A percentile compares a stretch with the other conserved stretches of the same genome.
phyloP scores from a whole-genome alignment of 2,113 vertebrate genomes.

The Chelonoidis abingdonii region DNA sequence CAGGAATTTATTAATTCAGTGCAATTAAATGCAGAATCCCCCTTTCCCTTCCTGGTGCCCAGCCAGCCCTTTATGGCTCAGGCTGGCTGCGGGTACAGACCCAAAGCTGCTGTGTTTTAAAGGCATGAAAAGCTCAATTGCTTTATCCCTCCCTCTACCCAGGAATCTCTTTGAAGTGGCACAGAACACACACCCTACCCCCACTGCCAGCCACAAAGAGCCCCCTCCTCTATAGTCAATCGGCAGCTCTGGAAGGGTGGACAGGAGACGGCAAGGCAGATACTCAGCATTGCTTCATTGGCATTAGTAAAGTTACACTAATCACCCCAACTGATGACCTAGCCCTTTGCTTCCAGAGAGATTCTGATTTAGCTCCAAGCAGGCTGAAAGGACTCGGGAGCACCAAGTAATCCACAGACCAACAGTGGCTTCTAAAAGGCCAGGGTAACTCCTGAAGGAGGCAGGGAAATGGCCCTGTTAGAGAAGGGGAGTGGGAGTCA shows the following conservation, averaged over 20 bases:
- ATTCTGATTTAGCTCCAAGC: background rate
- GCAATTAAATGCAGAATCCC: background rate
- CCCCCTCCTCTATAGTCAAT: background rate
- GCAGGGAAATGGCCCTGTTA: background rate
- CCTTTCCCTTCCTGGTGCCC: background rate
- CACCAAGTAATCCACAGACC: background rate
- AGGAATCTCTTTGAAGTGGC: no score
- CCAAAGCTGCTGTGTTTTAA: background rate
- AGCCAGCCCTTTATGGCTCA: no score
- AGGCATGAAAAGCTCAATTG: background rate
- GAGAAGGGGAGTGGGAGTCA: no score
- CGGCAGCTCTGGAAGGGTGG: background rate
- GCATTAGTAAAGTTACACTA: background rate
- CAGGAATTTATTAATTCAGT: background rate
- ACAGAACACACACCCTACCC: background rate
- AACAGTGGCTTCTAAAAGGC: background rate
- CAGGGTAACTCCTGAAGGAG: background rate
- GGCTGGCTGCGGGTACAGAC: background rate
- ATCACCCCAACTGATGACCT: background rate
- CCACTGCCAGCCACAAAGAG: background rate
- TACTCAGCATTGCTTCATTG: no score
- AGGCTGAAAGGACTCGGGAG: background rate
- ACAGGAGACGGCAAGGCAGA: no score
- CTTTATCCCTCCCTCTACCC: background rate
- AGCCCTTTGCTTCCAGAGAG: background rate